These are phyloP conservation scores for Apolygus lucorum DNA, from an alignment of 1,140 invertebrate genomes.

Conservation along the genomic window DNA sequence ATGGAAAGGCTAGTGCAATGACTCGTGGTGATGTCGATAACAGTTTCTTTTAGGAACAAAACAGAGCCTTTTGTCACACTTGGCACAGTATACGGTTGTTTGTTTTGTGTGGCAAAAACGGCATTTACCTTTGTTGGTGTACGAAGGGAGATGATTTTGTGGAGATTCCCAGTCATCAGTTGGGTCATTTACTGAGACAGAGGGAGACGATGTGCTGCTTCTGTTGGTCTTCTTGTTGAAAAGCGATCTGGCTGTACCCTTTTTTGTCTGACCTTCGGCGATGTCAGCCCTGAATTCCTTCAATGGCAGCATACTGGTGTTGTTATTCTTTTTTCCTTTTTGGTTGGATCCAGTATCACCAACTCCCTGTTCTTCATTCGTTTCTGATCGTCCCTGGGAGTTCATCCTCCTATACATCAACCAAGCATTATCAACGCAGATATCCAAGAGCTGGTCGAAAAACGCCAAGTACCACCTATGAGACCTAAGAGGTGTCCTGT, in stretches of 20 bases:
- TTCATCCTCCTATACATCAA: not conserved
- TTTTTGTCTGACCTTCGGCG: not conserved
- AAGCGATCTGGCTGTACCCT: not conserved
- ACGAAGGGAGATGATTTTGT: not conserved
- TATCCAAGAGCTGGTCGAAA: conserved; percentile 21
- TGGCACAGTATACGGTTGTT: not conserved
- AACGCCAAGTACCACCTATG: conserved; percentile 31
- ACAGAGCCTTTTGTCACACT: not conserved
- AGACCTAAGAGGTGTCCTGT: conserved; percentile 31
- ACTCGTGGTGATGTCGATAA: not conserved
- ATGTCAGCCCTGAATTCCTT: not conserved
- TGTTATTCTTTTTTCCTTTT: not conserved
- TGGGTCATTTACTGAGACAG: not conserved
- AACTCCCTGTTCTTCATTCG: not conserved
- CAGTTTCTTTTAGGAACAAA: not conserved
- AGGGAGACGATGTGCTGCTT: not conserved
- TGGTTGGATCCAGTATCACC: not conserved
- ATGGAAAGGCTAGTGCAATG: not conserved
- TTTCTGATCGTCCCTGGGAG: not conserved
- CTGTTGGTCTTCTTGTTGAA: not conserved
- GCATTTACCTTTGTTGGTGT: not conserved
- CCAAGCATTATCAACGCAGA: conserved; percentile 14
- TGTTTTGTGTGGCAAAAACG: not conserved
- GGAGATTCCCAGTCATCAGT: not conserved
- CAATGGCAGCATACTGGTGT: not conserved